Conservation (phyloP, 2,797 vertebrate species). For the Arctocebus calabarensis region DNA sequence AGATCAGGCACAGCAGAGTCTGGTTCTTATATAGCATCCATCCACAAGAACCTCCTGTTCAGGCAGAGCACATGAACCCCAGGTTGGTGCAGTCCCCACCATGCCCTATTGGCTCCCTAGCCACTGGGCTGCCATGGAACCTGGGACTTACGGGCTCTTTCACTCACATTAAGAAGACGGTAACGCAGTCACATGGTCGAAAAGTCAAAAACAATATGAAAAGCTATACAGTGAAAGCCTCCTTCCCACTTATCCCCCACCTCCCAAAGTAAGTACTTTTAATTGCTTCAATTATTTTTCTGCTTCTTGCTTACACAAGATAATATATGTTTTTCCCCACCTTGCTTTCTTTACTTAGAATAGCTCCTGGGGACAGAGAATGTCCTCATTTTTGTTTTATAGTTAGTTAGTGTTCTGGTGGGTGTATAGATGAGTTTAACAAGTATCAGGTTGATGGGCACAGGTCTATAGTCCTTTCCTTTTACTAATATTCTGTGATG, state of each 20-base stretch:
- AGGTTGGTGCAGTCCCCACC: not conserved
- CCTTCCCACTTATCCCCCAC: not conserved
- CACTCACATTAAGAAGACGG: not conserved
- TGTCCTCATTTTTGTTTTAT: constrained; percentile 5
- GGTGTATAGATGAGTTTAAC: not conserved
- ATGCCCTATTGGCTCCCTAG: not conserved
- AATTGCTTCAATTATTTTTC: not conserved
- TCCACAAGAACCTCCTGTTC: not conserved
- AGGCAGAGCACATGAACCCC: not conserved
- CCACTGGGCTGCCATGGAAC: not conserved
- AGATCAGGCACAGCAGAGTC: not conserved
- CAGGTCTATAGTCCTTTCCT: not conserved
- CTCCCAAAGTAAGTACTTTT: not conserved
- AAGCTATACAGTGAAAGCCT: not conserved
- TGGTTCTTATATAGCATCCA: not conserved
- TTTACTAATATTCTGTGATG: not conserved
- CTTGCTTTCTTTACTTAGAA: not conserved
- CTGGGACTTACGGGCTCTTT: not conserved
- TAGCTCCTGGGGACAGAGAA: not conserved
- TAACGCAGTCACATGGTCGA: not conserved
- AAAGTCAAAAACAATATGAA: constrained; percentile 35
- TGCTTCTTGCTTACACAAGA: constrained; percentile 13
- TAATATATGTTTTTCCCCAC: not conserved
- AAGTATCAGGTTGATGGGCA: not conserved
- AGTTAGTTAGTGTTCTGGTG: not conserved